A percentile compares a stretch with the other conserved stretches of the same genome.
Evolutionary conservation across 2,797 vertebrate species (phyloP).

Genomic region (Xiphophorus birchmanni): DNA sequence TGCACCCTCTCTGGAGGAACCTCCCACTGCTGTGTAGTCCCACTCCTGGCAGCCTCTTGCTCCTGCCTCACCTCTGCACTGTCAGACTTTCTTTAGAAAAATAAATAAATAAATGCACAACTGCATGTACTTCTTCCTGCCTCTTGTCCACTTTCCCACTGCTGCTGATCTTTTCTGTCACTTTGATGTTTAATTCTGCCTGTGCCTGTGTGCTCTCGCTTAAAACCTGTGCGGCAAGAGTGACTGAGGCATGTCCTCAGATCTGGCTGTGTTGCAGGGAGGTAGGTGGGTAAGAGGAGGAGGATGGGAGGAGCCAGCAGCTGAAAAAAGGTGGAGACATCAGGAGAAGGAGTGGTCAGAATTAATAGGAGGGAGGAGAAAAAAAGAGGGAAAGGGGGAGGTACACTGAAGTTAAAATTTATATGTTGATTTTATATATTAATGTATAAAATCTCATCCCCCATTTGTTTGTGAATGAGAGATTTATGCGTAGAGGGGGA

Average conservation of each 20-base stretch:
- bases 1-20: slow-evolving; percentile 55
- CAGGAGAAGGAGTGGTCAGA: slow-evolving; percentile 30
- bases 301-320: slow-evolving; percentile 31
- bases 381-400: slow-evolving; percentile 14
- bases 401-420: not conserved
- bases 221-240: slow-evolving; percentile 70
- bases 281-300: slow-evolving; percentile 39
- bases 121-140: slow-evolving; percentile 12
- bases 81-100: slow-evolving; percentile 12
- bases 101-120: not conserved
- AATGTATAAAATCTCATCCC: slow-evolving; percentile 66
- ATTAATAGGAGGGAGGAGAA: slow-evolving; percentile 34
- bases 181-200: slow-evolving; percentile 17
- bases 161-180: slow-evolving; percentile 19
- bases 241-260: slow-evolving; percentile 67
- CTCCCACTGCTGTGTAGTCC: slow-evolving; percentile 56
- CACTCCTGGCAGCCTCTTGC: slow-evolving; percentile 41
- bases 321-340: slow-evolving; percentile 46
- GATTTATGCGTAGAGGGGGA: slow-evolving; percentile 66
- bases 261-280: slow-evolving; percentile 72
- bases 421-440: not conserved
- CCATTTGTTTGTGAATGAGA: slow-evolving; percentile 82
- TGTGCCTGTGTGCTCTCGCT: slow-evolving; percentile 37
- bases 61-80: slow-evolving; percentile 39
- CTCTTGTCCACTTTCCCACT: slow-evolving; percentile 34